Evolutionary conservation across 2,888 invertebrate genomes (phyloP), one percentile per base, ranked within the genome.

Genomic region (Spialia ferax): DNA sequence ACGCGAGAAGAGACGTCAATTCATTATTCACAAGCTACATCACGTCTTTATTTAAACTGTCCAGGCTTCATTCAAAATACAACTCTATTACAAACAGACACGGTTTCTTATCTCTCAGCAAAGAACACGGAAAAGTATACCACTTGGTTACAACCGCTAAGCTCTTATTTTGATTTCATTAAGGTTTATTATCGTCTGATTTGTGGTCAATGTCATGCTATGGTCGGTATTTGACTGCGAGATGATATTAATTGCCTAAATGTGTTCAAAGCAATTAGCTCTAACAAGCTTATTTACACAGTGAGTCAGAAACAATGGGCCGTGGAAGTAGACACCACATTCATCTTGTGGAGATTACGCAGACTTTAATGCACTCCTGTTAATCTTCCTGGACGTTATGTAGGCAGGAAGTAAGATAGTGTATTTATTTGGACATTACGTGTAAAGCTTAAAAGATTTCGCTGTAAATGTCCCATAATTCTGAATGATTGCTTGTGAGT

Each of bases 201-300:
- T 11, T 22, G 13, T 1, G 15, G 60, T 71, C 73, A 73, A 71
- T 74, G 72, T 73, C 72, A 70, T 64, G 54, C 35, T 22, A 32
- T 62, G 59, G 64, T 38, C 52, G 63, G 68, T 59, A 56, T 70
- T 72, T 73, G 63, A 71, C 62, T 68, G 52, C 69, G 66, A 70
- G 74, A 69, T 70, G 71, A 72, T 74, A 74, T 78, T 77, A 78
- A 79, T 77, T 77, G 78, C 70, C 74, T 71, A 76, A 79, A 77
- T 77, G 76, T 77, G 77, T 73, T 75, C 76, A 71, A 73, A 77
- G 74, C 75, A 77, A 78, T 79, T 79, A 77, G 69, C 69, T 70
- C 65, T 74, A 78, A 79, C 75, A 72, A 76, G 77, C 75, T 73
- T 74, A 74, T 75, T 75, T 75, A 70, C 72, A 18, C 35, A 60